phyloP scores from a whole-genome alignment of 2,113 vertebrate species.

The Argyrosomus japonicus region DNA sequence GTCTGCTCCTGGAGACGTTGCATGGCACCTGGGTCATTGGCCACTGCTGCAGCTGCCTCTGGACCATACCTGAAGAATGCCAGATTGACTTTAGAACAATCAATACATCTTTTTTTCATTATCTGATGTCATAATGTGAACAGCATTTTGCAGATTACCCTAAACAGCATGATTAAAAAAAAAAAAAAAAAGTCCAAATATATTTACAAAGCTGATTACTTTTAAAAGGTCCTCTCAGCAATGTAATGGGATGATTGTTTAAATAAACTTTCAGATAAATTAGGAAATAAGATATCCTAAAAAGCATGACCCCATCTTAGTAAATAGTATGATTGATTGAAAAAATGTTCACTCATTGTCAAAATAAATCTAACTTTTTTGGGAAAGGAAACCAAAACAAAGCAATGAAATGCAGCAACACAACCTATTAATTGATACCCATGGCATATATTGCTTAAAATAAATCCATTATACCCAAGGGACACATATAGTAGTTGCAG shows the following conservation, averaged over 20 bases:
- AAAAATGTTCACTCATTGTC: too few species aligned
- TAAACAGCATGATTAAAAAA: background rate
- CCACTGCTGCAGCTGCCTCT: conserved; percentile 87
- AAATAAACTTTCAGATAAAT: conserved; percentile 12
- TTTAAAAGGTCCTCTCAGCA: background rate
- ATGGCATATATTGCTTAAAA: conserved; percentile 5
- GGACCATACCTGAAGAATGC: conserved; percentile 87
- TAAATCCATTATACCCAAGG: conserved; percentile 11
- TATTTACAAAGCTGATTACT: background rate
- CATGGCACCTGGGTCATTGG: conserved; percentile 89
- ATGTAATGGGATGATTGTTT: conserved; percentile 4
- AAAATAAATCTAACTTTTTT: background rate
- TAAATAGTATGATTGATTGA: too few species aligned
- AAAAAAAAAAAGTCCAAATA: background rate
- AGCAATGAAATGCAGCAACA: conserved; percentile 8
- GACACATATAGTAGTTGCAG: background rate
- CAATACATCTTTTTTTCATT: background rate
- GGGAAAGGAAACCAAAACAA: conserved; percentile 11
- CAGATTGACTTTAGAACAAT: conserved; percentile 13
- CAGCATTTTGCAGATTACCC: background rate
- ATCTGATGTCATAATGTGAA: background rate
- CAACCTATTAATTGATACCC: conserved; percentile 11
- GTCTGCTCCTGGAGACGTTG: conserved; percentile 95
- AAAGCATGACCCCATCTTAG: too few species aligned
- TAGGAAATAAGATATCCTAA: too few species aligned